These are phyloP conservation scores for Sylvilagus floridanus DNA, from an alignment of 2,797 vertebrate genomes.

Conservation along the genomic window DNA sequence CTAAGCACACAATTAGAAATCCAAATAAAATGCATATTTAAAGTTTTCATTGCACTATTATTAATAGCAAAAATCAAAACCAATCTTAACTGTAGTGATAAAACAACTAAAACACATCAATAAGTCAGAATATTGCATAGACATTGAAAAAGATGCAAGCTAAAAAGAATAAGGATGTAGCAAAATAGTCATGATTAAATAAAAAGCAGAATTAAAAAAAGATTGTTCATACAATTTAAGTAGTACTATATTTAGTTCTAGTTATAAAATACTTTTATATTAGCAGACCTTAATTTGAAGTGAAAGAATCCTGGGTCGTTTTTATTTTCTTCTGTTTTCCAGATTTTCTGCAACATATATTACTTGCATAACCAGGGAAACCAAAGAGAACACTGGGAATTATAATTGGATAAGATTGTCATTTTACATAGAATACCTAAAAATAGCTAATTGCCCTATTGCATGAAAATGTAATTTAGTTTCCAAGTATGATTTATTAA, in stretches of 20 bases:
- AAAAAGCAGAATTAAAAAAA: slow-evolving; percentile 42
- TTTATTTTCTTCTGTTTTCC: slow-evolving; percentile 51
- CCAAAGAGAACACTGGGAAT: background rate
- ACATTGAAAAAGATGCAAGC: background rate
- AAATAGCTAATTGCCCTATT: background rate
- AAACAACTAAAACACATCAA: background rate
- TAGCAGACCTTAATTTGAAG: slow-evolving; percentile 4
- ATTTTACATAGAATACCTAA: background rate
- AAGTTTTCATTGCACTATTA: slow-evolving; percentile 33
- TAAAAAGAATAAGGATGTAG: background rate
- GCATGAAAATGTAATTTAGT: slow-evolving; percentile 22
- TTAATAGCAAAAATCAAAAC: slow-evolving; percentile 37
- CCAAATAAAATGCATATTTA: slow-evolving; percentile 37
- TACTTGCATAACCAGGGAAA: background rate
- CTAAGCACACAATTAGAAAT: background rate
- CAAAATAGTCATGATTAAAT: slow-evolving; percentile 20
- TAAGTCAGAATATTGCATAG: slow-evolving; percentile 31
- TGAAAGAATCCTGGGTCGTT: background rate
- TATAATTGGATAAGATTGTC: background rate
- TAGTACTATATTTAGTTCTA: background rate
- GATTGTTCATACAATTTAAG: background rate
- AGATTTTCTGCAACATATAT: background rate
- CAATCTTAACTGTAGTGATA: background rate
- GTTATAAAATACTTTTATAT: too few relatives aligned
- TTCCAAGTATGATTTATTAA: background rate